Conservation (phyloP, 2,113 vertebrate species). For the Chlamydotis undulata region DNA sequence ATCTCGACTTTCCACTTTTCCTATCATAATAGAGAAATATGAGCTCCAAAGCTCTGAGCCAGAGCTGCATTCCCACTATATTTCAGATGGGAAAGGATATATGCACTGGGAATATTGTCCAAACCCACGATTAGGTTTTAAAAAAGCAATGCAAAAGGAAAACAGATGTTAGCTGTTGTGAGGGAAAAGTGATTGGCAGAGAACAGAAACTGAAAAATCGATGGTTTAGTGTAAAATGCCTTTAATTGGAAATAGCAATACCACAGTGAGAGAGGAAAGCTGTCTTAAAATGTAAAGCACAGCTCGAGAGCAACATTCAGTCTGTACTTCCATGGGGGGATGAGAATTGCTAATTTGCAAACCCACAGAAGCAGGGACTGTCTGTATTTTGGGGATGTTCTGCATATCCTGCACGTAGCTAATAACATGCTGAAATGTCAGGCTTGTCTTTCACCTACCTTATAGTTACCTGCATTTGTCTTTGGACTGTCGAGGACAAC, state of each 20-base stretch:
- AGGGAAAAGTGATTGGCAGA: conserved; percentile 1
- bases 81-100: conserved; percentile 16
- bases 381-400: not conserved
- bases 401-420: not conserved
- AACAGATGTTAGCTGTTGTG: conserved; percentile 20
- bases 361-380: not conserved
- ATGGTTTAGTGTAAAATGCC: not conserved
- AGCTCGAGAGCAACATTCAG: not conserved
- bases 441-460: not conserved
- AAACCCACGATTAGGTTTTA: not conserved
- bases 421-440: not conserved
- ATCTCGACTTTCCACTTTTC: not conserved
- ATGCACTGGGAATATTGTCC: not conserved
- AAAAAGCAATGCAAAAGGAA: not conserved
- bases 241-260: not conserved
- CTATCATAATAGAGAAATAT: not conserved
- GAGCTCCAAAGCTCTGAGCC: not conserved
- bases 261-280: not conserved
- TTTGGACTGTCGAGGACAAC: not conserved
- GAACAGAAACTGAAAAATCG: not conserved
- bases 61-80: not conserved
- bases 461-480: not conserved
- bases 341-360: not conserved
- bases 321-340: not conserved
- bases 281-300: not conserved